Evolutionary conservation across 2,113 vertebrate species (phyloP).

Genomic region (Passer montanus): DNA sequence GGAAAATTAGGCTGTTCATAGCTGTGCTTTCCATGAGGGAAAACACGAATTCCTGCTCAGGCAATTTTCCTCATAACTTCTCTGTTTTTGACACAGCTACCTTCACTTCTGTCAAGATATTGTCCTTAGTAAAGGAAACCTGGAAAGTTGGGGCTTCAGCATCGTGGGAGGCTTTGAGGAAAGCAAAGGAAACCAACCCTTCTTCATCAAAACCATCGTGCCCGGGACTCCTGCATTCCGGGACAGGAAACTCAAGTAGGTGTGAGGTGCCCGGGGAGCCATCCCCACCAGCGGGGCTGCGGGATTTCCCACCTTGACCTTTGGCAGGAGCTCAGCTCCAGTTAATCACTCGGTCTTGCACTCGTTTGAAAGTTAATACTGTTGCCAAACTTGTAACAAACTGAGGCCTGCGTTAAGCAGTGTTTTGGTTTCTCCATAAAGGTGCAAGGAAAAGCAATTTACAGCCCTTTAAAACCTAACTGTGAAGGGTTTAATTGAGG

Average conservation of each 20-base stretch:
- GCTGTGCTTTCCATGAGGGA: background rate
- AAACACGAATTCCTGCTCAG: background rate
- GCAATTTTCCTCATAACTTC: background rate
- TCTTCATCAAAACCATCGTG: conserved; percentile 96
- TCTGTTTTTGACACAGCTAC: conserved; percentile 64
- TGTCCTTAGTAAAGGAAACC: conserved; percentile 84
- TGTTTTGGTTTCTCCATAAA: background rate
- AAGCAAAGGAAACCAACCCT: conserved; percentile 87
- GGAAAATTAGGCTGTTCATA: background rate
- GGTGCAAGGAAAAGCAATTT: background rate
- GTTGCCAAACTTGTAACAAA: background rate
- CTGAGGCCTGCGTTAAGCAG: background rate
- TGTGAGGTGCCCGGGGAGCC: background rate
- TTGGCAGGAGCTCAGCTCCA: background rate
- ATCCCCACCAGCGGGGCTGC: accelerated
- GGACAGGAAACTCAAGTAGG: conserved; percentile 89
- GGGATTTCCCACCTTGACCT: background rate
- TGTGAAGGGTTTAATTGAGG: background rate
- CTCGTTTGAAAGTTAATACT: background rate
- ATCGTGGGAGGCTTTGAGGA: conserved; percentile 94
- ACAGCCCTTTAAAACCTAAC: background rate
- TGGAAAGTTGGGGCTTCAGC: conserved; percentile 94
- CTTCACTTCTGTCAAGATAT: conserved; percentile 93
- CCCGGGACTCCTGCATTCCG: conserved; percentile 89
- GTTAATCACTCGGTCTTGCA: accelerated